Base-by-base conservation (phyloP, 2,888 invertebrate species). In the Iselma pallidipennis region DNA sequence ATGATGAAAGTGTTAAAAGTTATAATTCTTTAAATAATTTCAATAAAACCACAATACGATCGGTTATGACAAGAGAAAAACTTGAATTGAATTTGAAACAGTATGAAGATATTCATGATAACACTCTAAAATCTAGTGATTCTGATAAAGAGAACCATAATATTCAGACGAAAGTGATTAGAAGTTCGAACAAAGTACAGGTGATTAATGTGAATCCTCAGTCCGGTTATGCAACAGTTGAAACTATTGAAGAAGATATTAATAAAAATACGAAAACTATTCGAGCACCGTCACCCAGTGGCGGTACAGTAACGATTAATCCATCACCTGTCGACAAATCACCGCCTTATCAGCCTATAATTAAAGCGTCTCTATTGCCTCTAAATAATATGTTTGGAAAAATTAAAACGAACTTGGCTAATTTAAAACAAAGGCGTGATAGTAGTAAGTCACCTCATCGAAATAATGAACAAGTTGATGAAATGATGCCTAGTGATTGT, bases 311-410 rank as follows among this genome's bases (percentile, higher is more conserved):
- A 9, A 78, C 73, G 10, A 61, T 77, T 9, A 74, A 71, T 45
- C 58, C 58, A 10, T 29, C 42, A 1, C 55, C 56, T 25, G 2
- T 31, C 10, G 55, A 23, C 5, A 71, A 67, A 51, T 55, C 67
- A 45, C 59, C 71, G 7, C 65, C 60, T 14, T 61, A 63, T 23
- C 79, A 79, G 59, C 81, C 81, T 0, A 74, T 79, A 12, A 77
- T 81, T 31, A 84, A 83, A 70, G 83, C 82, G 23, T 78, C 82
- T 10, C 77, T 88, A 52, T 82, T 87, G 71, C 90, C 91, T 9
- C 83, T 92, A 28, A 91, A 91, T 72, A 89, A 86, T 67, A 87
- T 92, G 78, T 85, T 92, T 74, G 91, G 89, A 63, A 89, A 88
- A 81, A 82, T 92, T 33, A 88, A 87, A 80, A 74, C 71, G 2